Evolutionary conservation across 2,888 invertebrate genomes (phyloP).

Genomic region (Eilema depressum): DNA sequence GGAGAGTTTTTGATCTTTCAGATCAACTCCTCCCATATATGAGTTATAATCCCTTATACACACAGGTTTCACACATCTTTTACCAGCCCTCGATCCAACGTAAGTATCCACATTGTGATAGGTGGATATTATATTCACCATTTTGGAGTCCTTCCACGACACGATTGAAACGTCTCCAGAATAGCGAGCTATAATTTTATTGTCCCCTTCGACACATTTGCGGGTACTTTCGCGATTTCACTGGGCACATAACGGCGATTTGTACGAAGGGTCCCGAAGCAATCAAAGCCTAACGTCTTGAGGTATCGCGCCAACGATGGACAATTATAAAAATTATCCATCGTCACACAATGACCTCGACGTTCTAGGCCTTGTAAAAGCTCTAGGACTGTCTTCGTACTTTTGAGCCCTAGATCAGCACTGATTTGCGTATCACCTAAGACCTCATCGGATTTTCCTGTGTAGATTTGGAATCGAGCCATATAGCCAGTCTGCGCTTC

Average conservation of each 20-base stretch:
- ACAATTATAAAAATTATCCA: slow-evolving; percentile 39
- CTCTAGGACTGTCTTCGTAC: slow-evolving; percentile 20
- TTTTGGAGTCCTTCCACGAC: neutral
- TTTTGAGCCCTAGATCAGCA: slow-evolving; percentile 13
- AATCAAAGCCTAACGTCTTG: slow-evolving; percentile 41
- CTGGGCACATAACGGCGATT: slow-evolving; percentile 41
- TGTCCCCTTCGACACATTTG: slow-evolving; percentile 3
- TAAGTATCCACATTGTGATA: slow-evolving; percentile 16
- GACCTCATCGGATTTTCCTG: neutral
- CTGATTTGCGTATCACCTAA: neutral
- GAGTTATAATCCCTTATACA: neutral
- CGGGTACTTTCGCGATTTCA: slow-evolving; percentile 14
- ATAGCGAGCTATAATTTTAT: neutral
- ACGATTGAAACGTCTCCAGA: neutral
- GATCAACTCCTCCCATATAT: slow-evolving; percentile 43
- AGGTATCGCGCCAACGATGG: slow-evolving; percentile 42
- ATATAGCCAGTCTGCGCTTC: slow-evolving; percentile 43
- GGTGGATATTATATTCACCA: slow-evolving; percentile 28
- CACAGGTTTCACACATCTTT: neutral
- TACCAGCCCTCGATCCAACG: neutral
- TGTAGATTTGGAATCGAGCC: slow-evolving; percentile 33
- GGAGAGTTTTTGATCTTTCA: slow-evolving; percentile 47
- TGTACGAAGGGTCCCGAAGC: slow-evolving; percentile 42
- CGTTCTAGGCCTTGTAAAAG: slow-evolving; percentile 35
- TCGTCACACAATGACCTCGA: slow-evolving; percentile 33